Evolutionary conservation across 1,140 invertebrate species (phyloP).

Genomic region (Heterodera carotae): DNA sequence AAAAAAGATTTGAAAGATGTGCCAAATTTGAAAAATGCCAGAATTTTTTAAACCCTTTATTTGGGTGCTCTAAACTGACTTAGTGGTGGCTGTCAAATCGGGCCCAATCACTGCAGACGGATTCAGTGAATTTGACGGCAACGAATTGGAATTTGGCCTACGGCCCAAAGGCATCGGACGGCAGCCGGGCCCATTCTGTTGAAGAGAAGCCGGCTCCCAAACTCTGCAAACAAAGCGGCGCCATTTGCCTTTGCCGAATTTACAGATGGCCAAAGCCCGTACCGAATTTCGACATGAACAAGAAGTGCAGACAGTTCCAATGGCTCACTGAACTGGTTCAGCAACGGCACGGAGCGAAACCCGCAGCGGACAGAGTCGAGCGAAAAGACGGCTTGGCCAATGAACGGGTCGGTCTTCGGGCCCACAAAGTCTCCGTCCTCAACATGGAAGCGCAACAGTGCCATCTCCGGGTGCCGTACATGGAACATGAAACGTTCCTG

Average conservation of each 20-base stretch:
- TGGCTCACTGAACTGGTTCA: slow-evolving; percentile 88
- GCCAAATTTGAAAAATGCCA: not conserved
- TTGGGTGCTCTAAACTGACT: not conserved
- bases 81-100: not conserved
- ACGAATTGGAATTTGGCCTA: not conserved
- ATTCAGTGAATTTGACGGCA: not conserved
- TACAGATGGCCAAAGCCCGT: too few species aligned
- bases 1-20: not conserved
- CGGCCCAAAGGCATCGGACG: not conserved
- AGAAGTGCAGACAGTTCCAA: slow-evolving; percentile 87
- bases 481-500: slow-evolving; percentile 82
- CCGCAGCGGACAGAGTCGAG: slow-evolving; percentile 72
- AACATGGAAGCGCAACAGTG: slow-evolving; percentile 85
- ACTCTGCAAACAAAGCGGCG: not conserved
- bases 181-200: not conserved
- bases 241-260: too few species aligned
- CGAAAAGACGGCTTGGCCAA: slow-evolving; percentile 92
- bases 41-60: not conserved
- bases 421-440: slow-evolving; percentile 98
- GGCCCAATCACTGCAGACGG: not conserved
- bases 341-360: slow-evolving; percentile 84
- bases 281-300: slow-evolving; percentile 68
- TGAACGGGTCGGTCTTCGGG: slow-evolving; percentile 78
- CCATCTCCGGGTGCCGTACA: slow-evolving; percentile 83
- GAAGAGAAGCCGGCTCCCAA: not conserved